A percentile compares a stretch with the other conserved stretches of the same genome.
Evolutionary conservation across 1,140 invertebrate species (phyloP).

Genomic region (Thalassaphorura encarpata): DNA sequence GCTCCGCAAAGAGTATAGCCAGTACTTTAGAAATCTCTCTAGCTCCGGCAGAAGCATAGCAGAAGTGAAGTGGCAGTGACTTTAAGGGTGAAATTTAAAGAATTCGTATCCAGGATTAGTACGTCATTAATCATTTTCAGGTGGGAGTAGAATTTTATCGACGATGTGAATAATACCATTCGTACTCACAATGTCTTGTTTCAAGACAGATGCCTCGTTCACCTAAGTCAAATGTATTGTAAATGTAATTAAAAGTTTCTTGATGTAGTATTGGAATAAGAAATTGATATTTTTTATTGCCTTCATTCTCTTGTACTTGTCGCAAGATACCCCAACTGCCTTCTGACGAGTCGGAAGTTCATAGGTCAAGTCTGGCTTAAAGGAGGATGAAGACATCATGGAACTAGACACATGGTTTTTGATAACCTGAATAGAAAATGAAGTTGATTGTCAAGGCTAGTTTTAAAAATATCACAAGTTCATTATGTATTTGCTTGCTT

Average conservation of each 20-base stretch:
- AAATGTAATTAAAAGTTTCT: too few relatives aligned
- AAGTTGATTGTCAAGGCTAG: neutral
- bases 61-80: constrained; percentile 12
- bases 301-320: constrained; percentile 31
- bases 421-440: constrained; percentile 34
- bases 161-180: constrained; percentile 51
- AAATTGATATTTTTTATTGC: too few relatives aligned
- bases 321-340: constrained; percentile 32
- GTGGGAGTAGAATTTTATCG: constrained; percentile 41
- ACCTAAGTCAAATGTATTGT: constrained; percentile 33
- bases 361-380: constrained; percentile 39
- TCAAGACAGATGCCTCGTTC: constrained; percentile 39
- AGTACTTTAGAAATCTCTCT: too few relatives aligned
- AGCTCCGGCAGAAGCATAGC: constrained; percentile 13
- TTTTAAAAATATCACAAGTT: neutral
- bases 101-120: too few relatives aligned
- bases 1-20: too few relatives aligned
- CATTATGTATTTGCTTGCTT: constrained; percentile 35
- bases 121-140: too few relatives aligned
- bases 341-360: constrained; percentile 36
- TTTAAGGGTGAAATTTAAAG: constrained; percentile 6
- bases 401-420: constrained; percentile 40
- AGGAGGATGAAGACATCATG: constrained; percentile 39
- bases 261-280: too few relatives aligned
- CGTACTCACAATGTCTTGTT: constrained; percentile 44